phyloP scores from a whole-genome alignment of 2,888 invertebrate genomes.

The Zygogramma bicolorata region DNA sequence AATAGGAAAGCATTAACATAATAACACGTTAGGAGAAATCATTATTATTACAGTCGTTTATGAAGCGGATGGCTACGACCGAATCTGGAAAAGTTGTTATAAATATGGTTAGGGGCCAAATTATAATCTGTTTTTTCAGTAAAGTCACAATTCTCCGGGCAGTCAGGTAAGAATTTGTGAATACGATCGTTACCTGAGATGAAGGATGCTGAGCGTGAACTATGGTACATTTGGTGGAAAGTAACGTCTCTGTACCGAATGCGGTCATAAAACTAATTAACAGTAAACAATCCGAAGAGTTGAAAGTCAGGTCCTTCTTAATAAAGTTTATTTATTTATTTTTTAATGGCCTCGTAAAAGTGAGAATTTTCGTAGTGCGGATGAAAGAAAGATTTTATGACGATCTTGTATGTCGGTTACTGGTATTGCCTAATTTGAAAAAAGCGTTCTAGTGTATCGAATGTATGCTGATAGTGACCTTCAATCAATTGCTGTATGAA shows the following conservation, averaged over 20 bases:
- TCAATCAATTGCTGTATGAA: too few species aligned
- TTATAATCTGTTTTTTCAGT: background rate
- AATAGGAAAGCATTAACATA: background rate
- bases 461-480: background rate
- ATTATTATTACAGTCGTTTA: constrained; percentile 12
- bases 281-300: constrained; percentile 9
- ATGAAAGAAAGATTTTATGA: background rate
- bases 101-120: constrained; percentile 7
- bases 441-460: background rate
- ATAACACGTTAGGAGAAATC: constrained; percentile 2
- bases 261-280: background rate
- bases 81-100: constrained; percentile 7
- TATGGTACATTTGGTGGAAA: background rate
- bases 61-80: background rate
- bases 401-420: background rate
- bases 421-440: background rate
- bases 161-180: constrained; percentile 5
- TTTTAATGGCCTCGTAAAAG: constrained; percentile 2
- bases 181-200: background rate
- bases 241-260: constrained; percentile 3
- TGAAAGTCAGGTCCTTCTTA: constrained; percentile 4
- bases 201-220: background rate
- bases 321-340: constrained; percentile 12
- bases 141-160: background rate
- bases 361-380: background rate